Evolutionary conservation across 2,888 invertebrate species (phyloP).

Genomic region (Chorisops tibialis): DNA sequence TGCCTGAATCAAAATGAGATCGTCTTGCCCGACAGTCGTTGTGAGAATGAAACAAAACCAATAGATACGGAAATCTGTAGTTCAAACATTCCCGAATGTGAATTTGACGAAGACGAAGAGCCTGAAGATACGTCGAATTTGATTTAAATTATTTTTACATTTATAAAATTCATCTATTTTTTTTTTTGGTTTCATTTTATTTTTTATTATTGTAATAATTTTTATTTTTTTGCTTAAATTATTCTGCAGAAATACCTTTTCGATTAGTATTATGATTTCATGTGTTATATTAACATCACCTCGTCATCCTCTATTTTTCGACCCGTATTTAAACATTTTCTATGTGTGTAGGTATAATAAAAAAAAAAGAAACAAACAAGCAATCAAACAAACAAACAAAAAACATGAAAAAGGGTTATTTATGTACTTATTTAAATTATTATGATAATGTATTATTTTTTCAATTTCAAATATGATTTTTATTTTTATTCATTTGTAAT

Average conservation of each 20-base stretch:
- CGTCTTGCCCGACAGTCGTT: constrained; percentile 71
- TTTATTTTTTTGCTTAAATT: neutral
- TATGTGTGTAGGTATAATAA: too few relatives aligned
- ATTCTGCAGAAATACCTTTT: neutral
- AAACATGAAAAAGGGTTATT: neutral
- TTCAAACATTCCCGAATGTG: constrained; percentile 45
- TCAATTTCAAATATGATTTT: neutral
- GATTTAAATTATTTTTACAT: neutral
- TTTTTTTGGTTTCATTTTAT: neutral
- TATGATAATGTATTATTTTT: neutral
- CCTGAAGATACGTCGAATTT: constrained; percentile 3
- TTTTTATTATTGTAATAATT: neutral
- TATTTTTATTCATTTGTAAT: neutral
- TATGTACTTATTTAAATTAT: constrained; percentile 1
- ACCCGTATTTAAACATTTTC: too few relatives aligned
- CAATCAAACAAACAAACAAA: neutral
- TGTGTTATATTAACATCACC: constrained; percentile 13
- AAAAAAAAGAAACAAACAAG: too few relatives aligned
- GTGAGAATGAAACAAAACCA: constrained; percentile 65
- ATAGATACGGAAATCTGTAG: constrained; percentile 64
- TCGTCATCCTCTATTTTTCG: too few relatives aligned
- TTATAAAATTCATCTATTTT: neutral
- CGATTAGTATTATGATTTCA: neutral
- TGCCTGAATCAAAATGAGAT: constrained; percentile 74
- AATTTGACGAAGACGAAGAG: constrained; percentile 34